Evolutionary conservation across 2,113 vertebrate species (phyloP), one percentile per base, ranked within the genome.

Genomic region (Sinocyclocheilus maitianheensis): DNA sequence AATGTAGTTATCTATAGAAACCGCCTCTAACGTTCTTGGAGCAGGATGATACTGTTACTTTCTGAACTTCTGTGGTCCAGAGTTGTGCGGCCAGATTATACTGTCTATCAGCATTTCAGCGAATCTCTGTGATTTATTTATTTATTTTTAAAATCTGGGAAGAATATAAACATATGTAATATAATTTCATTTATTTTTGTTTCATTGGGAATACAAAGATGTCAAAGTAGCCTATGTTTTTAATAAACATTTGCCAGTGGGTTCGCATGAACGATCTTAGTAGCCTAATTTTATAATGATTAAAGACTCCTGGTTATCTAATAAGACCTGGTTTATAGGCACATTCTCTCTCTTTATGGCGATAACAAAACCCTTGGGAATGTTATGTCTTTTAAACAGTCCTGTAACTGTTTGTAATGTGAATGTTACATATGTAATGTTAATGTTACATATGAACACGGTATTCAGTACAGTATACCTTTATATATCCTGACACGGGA

Each of bases 401-500:
- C 9, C 2, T 26, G 26, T 26, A 26, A 26, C 26, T 26, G 26
- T 26, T 26, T 26, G 26, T 26, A 26, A 26, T 26, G 26, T 26
- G 26, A 26, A 26, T 26, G 26, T 26, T 26, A 26, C 26, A 26
- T 26, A 26, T 26, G 26, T 26, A 26, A 26, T 26, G 26, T 26
- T 26, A 26, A 26, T 22, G 9, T 13, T 10, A 5, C 12, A 74
- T 11, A 30, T 40, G 5, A 80, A 48, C 46, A 48, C 46, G 30
- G 78, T 86, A 83, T 90, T 90, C 90, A 88, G 89, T 81, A 85
- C 22, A 8, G 62, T 67, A 13, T 90, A 88, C 88, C 85, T 93
- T 94, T 93, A 26, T 26, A 26, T 26, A 92, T 93, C 87, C 89
- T 84, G 37, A 74, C 81, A 85, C 90, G 86, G 90, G 30, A 91